Base-by-base conservation (phyloP, 2,113 vertebrate species). In the Accipiter virgatus region DNA sequence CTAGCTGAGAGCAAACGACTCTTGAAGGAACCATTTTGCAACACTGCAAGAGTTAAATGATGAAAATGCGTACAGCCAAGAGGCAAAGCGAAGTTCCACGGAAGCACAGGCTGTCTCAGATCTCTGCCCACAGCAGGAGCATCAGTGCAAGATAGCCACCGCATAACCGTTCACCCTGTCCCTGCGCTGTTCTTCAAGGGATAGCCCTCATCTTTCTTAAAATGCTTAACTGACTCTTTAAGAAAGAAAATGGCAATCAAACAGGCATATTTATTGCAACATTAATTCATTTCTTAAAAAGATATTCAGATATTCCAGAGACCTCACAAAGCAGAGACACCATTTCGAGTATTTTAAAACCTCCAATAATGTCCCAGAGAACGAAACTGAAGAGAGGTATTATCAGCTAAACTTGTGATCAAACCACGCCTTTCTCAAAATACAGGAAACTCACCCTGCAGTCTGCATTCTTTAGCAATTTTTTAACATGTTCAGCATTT, bases 11-110 rank as follows among this genome's bases (percentile, higher is more conserved):
- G 48, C 20, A 42, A 71, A 42, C 6, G 5, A 70, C 40, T 55
- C 63, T 55, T n/a, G 55, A 77, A 68, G 47, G 29, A 62, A 45
- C 13, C 31, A 36, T 38, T 83, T 26, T 55, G 47, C 43, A 67
- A 29, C 32, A 18, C 32, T 63, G 18, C 21, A 48, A 52, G 61
- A 56, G 19, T 43, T 34, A 34, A 34, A 9, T 7, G 27, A 23
- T 59, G 32, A 19, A 29, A 67, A 75, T 1, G 1, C 2, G 0
- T 14, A 11, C 3, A 4, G 45, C 34, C 3, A 2, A 58, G 59
- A 32, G 32, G 32, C 52, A 52, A 32, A 50, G 38, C 1, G 1
- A 34, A 61, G 47, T 18, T 61, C 12, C 0, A 2, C 6, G 27
- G 68, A 43, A 43, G 87, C 14, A 0, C 16, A 26, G 43, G 50